Conservation (phyloP, 2,797 vertebrate genomes). For the Cynodonichthys magdalenae region DNA sequence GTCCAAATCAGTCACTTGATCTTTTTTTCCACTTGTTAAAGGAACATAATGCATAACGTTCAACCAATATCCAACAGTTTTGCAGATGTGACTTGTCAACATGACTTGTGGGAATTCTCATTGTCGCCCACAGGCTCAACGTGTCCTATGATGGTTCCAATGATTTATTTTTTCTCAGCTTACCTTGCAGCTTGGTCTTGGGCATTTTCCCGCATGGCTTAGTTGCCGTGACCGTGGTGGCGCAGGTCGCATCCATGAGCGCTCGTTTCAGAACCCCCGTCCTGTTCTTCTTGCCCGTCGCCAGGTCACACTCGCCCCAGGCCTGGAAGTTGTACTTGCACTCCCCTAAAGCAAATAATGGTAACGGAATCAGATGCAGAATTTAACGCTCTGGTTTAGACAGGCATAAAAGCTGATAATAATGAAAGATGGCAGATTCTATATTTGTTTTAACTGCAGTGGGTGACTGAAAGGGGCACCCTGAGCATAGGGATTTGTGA, state of each 20-base stretch:
- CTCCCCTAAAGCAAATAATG: constrained; percentile 80
- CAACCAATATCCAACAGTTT: background rate
- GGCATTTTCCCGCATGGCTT: constrained; percentile 93
- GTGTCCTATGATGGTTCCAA: background rate
- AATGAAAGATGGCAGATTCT: constrained; percentile 23
- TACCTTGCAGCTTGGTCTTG: constrained; percentile 95
- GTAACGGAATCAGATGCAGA: constrained; percentile 22
- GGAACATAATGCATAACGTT: too few relatives aligned
- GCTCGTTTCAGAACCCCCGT: constrained; percentile 91
- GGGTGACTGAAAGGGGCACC: constrained; percentile 24
- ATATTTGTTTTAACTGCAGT: constrained; percentile 39
- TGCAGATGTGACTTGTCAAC: constrained; percentile 28
- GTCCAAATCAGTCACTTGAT: too few relatives aligned
- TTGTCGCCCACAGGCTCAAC: constrained; percentile 4
- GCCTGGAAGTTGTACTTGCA: constrained; percentile 97
- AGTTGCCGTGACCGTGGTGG: constrained; percentile 89
- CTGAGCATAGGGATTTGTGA: constrained; percentile 23
- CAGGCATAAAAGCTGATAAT: constrained; percentile 32
- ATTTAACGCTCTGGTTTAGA: constrained; percentile 45
- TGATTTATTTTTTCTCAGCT: constrained; percentile 31
- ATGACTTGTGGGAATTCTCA: background rate
- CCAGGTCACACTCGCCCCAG: constrained; percentile 95
- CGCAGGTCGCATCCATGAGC: constrained; percentile 92
- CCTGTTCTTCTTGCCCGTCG: constrained; percentile 91
- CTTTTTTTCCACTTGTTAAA: too few relatives aligned